Conservation (phyloP, 1,140 invertebrate genomes). For the Pomphorhynchus laevis region DNA sequence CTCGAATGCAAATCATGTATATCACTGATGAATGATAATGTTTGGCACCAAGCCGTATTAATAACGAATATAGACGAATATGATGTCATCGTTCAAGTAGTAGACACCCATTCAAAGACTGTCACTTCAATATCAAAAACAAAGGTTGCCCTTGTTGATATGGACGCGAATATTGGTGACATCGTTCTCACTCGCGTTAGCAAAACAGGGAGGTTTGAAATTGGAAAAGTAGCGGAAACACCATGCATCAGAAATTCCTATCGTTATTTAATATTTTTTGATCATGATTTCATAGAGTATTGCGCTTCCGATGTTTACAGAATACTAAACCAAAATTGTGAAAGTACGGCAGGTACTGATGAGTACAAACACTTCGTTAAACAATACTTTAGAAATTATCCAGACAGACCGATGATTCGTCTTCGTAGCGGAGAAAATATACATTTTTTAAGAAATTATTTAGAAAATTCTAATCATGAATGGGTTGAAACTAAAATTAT, state of each 20-base stretch:
- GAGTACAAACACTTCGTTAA: conserved; percentile 1
- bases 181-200: too few species aligned
- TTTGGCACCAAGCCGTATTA: too few species aligned
- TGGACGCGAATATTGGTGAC: too few species aligned
- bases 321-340: conserved; percentile 4
- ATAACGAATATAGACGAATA: too few species aligned
- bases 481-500: conserved; percentile 1
- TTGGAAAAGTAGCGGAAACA: conserved; percentile 4
- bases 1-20: too few species aligned
- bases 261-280: conserved; percentile 7
- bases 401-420: conserved; percentile 5
- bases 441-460: too few species aligned
- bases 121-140: too few species aligned
- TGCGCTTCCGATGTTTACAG: conserved; percentile 1
- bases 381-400: conserved; percentile 6
- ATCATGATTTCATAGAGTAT: conserved; percentile 3
- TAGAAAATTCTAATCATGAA: conserved; percentile 1
- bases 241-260: not conserved
- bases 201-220: too few species aligned
- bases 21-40: too few species aligned
- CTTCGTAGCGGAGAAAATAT: conserved; percentile 1
- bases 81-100: too few species aligned
- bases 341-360: not conserved
- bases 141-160: too few species aligned
- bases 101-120: too few species aligned